Evolutionary conservation across 2,113 vertebrate species (phyloP).

Genomic region (Chloropsis hardwickii): DNA sequence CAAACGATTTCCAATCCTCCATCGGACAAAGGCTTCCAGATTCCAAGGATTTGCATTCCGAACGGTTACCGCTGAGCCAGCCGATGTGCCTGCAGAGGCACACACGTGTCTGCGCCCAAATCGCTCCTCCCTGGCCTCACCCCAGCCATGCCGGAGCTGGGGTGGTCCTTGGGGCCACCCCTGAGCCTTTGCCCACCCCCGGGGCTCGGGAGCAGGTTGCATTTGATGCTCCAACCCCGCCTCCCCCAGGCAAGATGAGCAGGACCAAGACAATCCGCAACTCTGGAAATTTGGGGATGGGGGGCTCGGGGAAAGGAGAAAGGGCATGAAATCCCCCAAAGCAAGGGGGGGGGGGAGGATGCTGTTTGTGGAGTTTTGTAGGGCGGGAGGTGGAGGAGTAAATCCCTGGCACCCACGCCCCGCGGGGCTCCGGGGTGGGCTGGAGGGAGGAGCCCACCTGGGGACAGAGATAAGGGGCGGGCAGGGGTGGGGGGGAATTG

Average conservation of each 20-base stretch:
- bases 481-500: not conserved
- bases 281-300: not conserved
- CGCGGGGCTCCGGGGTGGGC: not conserved
- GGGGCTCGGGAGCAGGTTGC: not conserved
- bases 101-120: not conserved
- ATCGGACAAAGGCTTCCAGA: not conserved
- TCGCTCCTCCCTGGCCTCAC: not conserved
- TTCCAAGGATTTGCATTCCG: conserved; percentile 34
- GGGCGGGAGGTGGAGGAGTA: not conserved
- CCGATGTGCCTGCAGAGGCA: not conserved
- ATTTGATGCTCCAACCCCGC: not conserved
- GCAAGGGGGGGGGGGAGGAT: not conserved
- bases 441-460: conserved; percentile 58
- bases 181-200: not conserved
- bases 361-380: not conserved
- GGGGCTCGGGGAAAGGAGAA: not conserved
- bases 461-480: conserved; percentile 60
- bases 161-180: not conserved
- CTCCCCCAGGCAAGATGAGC: not conserved
- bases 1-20: not conserved
- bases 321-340: not conserved
- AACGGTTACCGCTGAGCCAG: not conserved
- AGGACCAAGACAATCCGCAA: not conserved
- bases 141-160: accelerated
- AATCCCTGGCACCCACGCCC: conserved; percentile 6